Base-by-base conservation (phyloP, 2,888 invertebrate genomes). In the Aethes cnicana region DNA sequence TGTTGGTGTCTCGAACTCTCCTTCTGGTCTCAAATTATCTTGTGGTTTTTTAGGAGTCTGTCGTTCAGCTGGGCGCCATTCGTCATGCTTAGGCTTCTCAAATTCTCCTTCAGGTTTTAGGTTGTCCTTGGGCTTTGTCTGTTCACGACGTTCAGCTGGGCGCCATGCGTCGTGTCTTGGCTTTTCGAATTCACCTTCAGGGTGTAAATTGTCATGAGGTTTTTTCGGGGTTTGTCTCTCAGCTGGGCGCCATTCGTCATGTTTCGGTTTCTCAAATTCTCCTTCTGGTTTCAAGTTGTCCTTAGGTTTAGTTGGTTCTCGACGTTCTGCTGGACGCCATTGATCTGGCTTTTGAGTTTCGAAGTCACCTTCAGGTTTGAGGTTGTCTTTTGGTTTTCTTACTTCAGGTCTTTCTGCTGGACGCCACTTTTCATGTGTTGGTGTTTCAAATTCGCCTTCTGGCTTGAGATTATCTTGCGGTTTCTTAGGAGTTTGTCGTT, bases 141-240 rank as follows among this genome's bases (percentile, higher is more conserved):
- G 81, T 9, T 66, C 39, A 2, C 58, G 85, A 21, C 76, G 57
- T 59, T 91, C 91, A 17, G 82, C 91, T 1, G 82, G 83, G 1
- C 63, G 64, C 72, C 77, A 90, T 41, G 67, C 91, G 60, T 93
- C 92, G 0, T 90, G 88, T 41, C 74, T 77, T 0, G 84, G 90
- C 14, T 63, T 62, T 42, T 91, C 90, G 64, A 93, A 92, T 1
- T 91, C 90, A 1, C 92, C 92, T 69, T 94, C 93, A 0, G 92
- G 90, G 44, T 77, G 81, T 0, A 93, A 63, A 54, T 91, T 91
- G 57, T 91, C 91, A 33, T 64, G 4, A 0, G 74, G 75, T 26
- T 66, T 74, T 0, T 64, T 69, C 5, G 72, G 85, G 37, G 68
- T 72, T 2, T 76, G 84, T 17, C 84, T 59, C 33, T 85, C 86